Evolutionary conservation across 2,797 vertebrate species (phyloP), one percentile per base, ranked within the genome.

Genomic region (Leptodactylus fallax): DNA sequence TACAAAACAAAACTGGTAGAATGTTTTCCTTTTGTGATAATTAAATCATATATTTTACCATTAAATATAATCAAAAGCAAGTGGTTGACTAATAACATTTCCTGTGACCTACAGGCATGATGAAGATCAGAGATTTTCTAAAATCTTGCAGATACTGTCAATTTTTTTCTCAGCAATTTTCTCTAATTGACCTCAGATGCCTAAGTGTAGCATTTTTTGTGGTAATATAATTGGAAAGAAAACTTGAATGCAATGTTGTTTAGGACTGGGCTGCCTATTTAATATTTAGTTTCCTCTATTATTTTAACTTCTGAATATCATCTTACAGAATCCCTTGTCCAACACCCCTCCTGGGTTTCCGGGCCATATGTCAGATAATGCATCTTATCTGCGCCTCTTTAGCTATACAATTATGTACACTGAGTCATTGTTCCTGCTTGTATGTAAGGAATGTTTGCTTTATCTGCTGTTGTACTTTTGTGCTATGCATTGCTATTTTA

Each of bases 321-420:
- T 19, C 67, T 76, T 76, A 74, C 67, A 21, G 55, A 74, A 74
- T 23, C 17, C 25, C 27, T 53, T 65, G 23, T 53, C 45, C 45
- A 82, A 67, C 80, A 65, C 80, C 80, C 25, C 65, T 58, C 19
- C 25, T 55, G 65, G 65, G 65, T 16, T 84, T 76, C 69, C 82
- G 25, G 82, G 82, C 56, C 11, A 0, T n/a, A 74, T 47, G 23
- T 45, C 67, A 60, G 53, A 83, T 83, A 58, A 83, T 72, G 47
- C 17, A 91, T 23, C 86, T 60, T 89, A 90, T 91, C 90, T 91
- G 89, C 51, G 76, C 90, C 86, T 90, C 83, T 4, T 72, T 90
- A 86, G 88, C 92, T 92, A 90, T 90, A 88, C 89, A 81, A 92
- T 65, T 88, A 90, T 0, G 1, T 63, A 74, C 92, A 91, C 92